These are phyloP conservation scores for Corythornis cristatus DNA, from an alignment of 2,113 vertebrate species.

Conservation along the genomic window DNA sequence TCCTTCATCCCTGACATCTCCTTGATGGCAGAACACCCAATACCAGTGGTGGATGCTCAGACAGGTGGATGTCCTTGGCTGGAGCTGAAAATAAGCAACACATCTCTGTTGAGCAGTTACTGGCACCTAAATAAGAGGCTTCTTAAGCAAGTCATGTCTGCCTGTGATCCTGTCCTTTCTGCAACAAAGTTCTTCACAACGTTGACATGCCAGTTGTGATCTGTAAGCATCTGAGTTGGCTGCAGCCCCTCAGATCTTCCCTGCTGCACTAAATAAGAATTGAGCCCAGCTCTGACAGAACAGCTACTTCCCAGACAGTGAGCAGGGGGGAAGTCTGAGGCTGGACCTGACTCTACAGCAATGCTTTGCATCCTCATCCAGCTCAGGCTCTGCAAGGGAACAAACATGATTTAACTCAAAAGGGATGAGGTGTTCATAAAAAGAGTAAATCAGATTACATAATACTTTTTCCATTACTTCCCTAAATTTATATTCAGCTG, in stretches of 20 bases:
- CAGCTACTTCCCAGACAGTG: rapidly evolving
- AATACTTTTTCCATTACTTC: neutral
- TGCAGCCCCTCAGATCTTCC: neutral
- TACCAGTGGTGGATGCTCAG: neutral
- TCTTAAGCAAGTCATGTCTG: neutral
- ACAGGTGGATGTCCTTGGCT: neutral
- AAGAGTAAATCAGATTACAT: neutral
- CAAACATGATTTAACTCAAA: neutral
- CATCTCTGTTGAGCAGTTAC: neutral
- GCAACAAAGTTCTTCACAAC: neutral
- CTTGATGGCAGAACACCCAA: neutral
- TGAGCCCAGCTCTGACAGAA: neutral
- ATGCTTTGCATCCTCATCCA: neutral
- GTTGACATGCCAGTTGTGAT: neutral
- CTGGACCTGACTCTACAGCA: neutral
- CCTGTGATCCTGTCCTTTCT: neutral
- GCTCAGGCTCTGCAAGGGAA: neutral
- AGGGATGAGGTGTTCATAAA: neutral
- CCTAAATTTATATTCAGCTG: neutral
- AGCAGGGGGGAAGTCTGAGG: neutral
- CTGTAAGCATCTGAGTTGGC: neutral
- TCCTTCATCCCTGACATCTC: neutral
- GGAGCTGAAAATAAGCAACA: neutral
- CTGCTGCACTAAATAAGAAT: rapidly evolving
- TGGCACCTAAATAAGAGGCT: neutral